A percentile compares a stretch with the other conserved stretches of the same genome.
Conservation (phyloP, 2,888 invertebrate genomes). For the Hemistola chrysoprasaria region DNA sequence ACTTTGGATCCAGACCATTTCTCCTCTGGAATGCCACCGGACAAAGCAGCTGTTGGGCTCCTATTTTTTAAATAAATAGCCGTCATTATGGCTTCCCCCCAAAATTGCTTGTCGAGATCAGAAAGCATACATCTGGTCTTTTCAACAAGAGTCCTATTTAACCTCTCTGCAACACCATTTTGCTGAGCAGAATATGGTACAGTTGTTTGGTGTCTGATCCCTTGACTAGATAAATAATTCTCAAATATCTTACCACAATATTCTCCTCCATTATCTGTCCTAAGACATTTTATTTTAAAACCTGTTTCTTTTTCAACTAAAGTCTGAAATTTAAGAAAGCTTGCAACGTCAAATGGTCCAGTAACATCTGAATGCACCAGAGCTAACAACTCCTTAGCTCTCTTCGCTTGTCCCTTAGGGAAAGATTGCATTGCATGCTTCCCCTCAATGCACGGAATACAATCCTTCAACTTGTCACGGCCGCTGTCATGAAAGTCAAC, state of each 20-base stretch:
- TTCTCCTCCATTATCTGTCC: slow-evolving; percentile 16
- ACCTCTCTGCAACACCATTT: slow-evolving; percentile 10
- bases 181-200: slow-evolving; percentile 7
- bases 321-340: slow-evolving; percentile 5
- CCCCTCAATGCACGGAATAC: too few relatives aligned
- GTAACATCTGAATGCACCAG: too few relatives aligned
- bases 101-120: slow-evolving; percentile 1
- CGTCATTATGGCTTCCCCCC: slow-evolving; percentile 11
- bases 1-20: slow-evolving; percentile 12
- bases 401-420: too few relatives aligned
- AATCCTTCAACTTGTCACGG: too few relatives aligned
- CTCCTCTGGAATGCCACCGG: slow-evolving; percentile 8
- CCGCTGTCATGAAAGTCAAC: too few relatives aligned
- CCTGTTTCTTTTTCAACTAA: slow-evolving; percentile 12
- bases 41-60: slow-evolving; percentile 6
- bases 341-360: too few relatives aligned
- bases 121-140: too few relatives aligned
- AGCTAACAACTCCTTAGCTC: too few relatives aligned
- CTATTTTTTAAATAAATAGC: slow-evolving; percentile 14
- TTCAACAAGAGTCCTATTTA: slow-evolving; percentile 5
- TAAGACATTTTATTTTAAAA: slow-evolving; percentile 2
- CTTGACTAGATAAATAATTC: background rate
- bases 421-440: too few relatives aligned
- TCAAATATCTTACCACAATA: slow-evolving; percentile 7
- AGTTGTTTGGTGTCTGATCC: slow-evolving; percentile 12